Evolutionary conservation across 2,888 invertebrate species (phyloP).

Genomic region (Meiosimyza platycephala): DNA sequence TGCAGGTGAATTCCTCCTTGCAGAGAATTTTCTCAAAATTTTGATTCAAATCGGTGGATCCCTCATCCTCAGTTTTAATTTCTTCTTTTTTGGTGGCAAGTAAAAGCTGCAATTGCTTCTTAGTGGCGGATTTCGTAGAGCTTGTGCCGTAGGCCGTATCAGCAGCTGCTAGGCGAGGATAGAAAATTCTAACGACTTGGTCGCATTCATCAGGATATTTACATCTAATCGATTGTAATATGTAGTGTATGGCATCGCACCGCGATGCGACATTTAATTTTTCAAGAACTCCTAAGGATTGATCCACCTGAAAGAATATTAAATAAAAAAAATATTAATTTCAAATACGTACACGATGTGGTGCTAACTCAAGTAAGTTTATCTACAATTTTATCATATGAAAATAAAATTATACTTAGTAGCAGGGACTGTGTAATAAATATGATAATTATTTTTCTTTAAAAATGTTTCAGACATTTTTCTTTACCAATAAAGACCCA

Average conservation of each 20-base stretch:
- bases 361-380: not conserved
- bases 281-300: conserved; percentile 63
- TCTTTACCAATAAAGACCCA: no score
- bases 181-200: conserved; percentile 60
- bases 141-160: conserved; percentile 49
- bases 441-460: no score
- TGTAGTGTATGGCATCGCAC: conserved; percentile 64
- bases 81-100: conserved; percentile 61
- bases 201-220: conserved; percentile 65
- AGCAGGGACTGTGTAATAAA: not conserved
- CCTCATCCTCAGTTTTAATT: conserved; percentile 52
- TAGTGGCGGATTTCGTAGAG: conserved; percentile 49
- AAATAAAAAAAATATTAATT: conserved; percentile 20
- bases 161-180: conserved; percentile 52
- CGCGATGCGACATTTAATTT: conserved; percentile 60
- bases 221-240: conserved; percentile 61
- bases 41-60: conserved; percentile 64
- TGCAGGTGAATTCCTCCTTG: conserved; percentile 65
- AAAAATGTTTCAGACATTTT: no score
- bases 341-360: conserved; percentile 8
- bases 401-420: not conserved
- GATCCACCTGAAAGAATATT: conserved; percentile 59
- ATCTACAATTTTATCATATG: not conserved
- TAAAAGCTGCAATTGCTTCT: conserved; percentile 55
- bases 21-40: conserved; percentile 67